A percentile compares a stretch with the other conserved stretches of the same genome.
Conservation (phyloP, 1,140 invertebrate genomes). For the Drosophila nigromelanica region DNA sequence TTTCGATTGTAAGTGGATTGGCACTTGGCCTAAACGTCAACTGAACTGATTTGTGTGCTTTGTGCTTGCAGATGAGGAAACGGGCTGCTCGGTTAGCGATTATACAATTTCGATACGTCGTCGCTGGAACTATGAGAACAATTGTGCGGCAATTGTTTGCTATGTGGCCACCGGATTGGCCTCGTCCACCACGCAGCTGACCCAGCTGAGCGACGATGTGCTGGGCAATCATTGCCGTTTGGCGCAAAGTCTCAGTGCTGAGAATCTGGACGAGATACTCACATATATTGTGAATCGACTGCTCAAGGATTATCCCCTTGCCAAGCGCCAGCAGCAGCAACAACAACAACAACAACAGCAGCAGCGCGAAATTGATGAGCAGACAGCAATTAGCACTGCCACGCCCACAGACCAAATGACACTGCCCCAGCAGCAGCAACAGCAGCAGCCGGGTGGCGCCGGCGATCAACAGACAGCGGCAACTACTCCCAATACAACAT, state of each 20-base stretch:
- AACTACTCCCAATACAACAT: constrained; percentile 3
- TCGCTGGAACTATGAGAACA: constrained; percentile 94
- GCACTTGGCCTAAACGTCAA: not conserved
- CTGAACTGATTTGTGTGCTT: not conserved
- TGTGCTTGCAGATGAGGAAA: constrained; percentile 91
- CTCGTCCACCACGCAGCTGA: constrained; percentile 87
- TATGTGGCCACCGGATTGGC: constrained; percentile 89
- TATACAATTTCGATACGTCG: constrained; percentile 92
- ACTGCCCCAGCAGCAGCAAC: constrained; percentile 6
- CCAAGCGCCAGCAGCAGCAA: constrained; percentile 47
- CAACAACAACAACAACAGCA: constrained; percentile 11
- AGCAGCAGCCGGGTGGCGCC: constrained; percentile 27
- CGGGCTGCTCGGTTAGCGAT: constrained; percentile 91
- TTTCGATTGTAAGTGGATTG: constrained; percentile 90
- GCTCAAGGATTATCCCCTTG: constrained; percentile 86
- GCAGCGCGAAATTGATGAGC: constrained; percentile 21
- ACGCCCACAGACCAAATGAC: constrained; percentile 11
- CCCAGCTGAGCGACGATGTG: constrained; percentile 86
- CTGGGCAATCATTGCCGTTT: constrained; percentile 85
- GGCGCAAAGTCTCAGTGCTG: constrained; percentile 85
- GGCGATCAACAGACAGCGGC: constrained; percentile 41
- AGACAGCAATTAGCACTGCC: constrained; percentile 23
- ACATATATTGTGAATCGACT: constrained; percentile 90
- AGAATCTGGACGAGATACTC: constrained; percentile 88
- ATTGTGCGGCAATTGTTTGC: constrained; percentile 92